phyloP scores from a whole-genome alignment of 2,113 vertebrate genomes.

The Pterocles gutturalis region DNA sequence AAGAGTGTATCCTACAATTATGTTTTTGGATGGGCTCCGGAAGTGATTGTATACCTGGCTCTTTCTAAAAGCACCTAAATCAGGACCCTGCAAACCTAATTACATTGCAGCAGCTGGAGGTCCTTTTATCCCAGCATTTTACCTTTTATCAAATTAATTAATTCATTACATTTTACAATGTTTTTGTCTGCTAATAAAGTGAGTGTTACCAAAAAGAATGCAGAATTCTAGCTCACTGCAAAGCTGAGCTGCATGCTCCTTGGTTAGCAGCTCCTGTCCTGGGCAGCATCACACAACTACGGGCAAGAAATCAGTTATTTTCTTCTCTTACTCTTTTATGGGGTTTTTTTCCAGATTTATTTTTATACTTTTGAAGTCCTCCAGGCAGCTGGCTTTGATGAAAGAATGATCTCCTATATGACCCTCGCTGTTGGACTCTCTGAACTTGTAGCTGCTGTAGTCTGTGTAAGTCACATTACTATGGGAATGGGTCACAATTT shows the following conservation, averaged over 20 bases:
- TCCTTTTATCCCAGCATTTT: background rate
- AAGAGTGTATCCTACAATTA: background rate
- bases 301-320: background rate
- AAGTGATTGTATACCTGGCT: background rate
- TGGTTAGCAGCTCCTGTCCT: background rate
- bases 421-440: slow-evolving; percentile 81
- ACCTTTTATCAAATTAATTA: background rate
- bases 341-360: slow-evolving; percentile 77
- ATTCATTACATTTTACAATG: background rate
- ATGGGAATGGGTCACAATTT: background rate
- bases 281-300: background rate
- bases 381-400: slow-evolving; percentile 77
- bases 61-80: background rate
- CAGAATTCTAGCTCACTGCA: background rate
- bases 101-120: background rate
- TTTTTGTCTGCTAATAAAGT: background rate
- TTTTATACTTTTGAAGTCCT: slow-evolving; percentile 88
- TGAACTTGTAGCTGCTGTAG: slow-evolving; percentile 74
- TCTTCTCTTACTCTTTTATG: background rate
- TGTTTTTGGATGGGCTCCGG: background rate
- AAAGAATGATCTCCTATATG: slow-evolving; percentile 71
- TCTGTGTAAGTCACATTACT: slow-evolving; percentile 48
- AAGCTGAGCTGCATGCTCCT: background rate
- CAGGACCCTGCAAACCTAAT: background rate
- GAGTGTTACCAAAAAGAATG: background rate